These are phyloP conservation scores for Amphilophus citrinellus DNA, from an alignment of 2,113 vertebrate species.

Conservation along the genomic window DNA sequence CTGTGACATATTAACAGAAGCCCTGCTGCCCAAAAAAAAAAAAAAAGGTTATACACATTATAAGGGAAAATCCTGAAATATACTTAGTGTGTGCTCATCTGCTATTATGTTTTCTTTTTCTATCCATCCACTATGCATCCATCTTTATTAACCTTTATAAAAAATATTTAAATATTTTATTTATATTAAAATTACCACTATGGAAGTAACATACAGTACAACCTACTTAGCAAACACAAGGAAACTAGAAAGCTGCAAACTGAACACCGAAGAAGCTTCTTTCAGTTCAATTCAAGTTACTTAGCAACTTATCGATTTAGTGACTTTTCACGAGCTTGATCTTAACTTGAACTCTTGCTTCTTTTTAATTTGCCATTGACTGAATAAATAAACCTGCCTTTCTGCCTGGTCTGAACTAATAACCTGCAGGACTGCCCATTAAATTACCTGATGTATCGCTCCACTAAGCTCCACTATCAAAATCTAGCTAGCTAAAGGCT, in stretches of 20 bases:
- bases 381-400: no score
- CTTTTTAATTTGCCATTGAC: not conserved
- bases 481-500: not conserved
- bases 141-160: not conserved
- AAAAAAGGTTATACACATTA: no score
- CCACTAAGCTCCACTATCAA: not conserved
- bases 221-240: not conserved
- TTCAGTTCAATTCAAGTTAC: not conserved
- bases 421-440: not conserved
- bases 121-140: not conserved
- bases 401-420: not conserved
- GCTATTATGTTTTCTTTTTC: not conserved
- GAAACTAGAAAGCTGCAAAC: not conserved
- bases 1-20: no score
- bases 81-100: not conserved
- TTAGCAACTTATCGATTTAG: no score
- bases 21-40: no score
- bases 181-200: not conserved
- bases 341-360: not conserved
- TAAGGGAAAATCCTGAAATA: no score
- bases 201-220: not conserved
- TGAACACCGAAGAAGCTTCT: accelerated
- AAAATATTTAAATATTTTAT: not conserved
- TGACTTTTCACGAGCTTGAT: not conserved
- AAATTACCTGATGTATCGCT: not conserved